Conservation (phyloP, 2,113 vertebrate genomes). For the Enhydra lutris region DNA sequence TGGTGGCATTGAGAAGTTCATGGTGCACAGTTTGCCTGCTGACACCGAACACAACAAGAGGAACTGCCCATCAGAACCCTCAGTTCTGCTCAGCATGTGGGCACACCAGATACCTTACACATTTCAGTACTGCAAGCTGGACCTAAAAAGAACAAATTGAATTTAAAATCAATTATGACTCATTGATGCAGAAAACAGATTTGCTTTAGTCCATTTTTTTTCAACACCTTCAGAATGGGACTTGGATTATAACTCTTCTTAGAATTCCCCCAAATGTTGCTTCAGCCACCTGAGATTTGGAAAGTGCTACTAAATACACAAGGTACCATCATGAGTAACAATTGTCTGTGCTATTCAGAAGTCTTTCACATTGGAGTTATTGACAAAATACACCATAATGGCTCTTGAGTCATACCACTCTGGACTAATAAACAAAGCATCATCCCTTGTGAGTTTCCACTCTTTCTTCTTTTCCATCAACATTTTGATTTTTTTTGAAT, state of each 20-base stretch:
- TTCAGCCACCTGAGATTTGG: neutral
- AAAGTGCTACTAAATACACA: neutral
- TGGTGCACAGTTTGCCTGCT: neutral
- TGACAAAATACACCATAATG: neutral
- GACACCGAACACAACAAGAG: neutral
- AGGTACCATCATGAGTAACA: neutral
- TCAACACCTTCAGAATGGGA: neutral
- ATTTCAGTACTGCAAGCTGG: neutral
- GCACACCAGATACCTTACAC: too few species aligned
- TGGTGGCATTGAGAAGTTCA: neutral
- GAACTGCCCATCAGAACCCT: rapidly evolving
- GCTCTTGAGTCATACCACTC: neutral
- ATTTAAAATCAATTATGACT: neutral
- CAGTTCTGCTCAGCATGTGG: neutral
- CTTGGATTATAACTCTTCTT: neutral
- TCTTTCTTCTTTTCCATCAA: neutral
- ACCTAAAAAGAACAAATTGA: neutral
- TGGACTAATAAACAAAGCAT: neutral
- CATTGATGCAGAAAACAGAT: neutral
- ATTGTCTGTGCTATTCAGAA: neutral
- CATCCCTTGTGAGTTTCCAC: neutral
- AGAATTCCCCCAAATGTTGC: neutral
- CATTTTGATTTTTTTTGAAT: neutral
- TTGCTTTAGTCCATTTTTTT: neutral
- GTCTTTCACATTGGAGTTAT: neutral